Evolutionary conservation across 2,113 vertebrate genomes (phyloP).

Genomic region (Charadrius vociferus): DNA sequence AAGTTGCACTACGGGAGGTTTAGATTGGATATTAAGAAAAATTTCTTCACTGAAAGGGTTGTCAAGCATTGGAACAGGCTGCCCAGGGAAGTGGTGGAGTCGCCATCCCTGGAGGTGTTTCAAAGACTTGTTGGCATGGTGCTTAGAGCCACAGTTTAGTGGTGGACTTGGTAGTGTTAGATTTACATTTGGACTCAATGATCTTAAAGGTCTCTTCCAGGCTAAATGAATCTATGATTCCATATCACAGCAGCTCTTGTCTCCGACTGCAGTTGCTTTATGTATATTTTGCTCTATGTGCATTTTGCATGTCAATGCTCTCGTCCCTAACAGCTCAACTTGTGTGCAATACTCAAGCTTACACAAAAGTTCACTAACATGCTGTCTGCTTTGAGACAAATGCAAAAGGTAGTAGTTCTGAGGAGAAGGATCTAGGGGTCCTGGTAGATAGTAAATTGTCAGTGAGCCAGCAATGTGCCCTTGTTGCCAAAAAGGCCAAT

Average conservation of each 20-base stretch:
- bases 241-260: neutral
- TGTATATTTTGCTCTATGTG: neutral
- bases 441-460: too few relatives aligned
- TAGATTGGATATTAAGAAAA: neutral
- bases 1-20: neutral
- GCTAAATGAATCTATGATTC: neutral
- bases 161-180: neutral
- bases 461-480: too few relatives aligned
- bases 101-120: neutral
- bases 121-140: neutral
- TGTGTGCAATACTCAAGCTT: rapidly evolving
- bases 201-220: neutral
- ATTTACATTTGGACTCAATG: neutral
- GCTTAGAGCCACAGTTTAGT: neutral
- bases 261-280: neutral
- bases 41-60: neutral
- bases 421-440: too few relatives aligned
- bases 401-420: too few relatives aligned
- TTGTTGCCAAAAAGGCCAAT: too few relatives aligned
- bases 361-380: neutral
- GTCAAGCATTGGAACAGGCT: neutral
- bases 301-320: neutral
- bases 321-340: neutral
- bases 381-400: neutral
- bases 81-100: neutral